Evolutionary conservation across 2,888 invertebrate species (phyloP).

Genomic region (Syrphus vitripennis): DNA sequence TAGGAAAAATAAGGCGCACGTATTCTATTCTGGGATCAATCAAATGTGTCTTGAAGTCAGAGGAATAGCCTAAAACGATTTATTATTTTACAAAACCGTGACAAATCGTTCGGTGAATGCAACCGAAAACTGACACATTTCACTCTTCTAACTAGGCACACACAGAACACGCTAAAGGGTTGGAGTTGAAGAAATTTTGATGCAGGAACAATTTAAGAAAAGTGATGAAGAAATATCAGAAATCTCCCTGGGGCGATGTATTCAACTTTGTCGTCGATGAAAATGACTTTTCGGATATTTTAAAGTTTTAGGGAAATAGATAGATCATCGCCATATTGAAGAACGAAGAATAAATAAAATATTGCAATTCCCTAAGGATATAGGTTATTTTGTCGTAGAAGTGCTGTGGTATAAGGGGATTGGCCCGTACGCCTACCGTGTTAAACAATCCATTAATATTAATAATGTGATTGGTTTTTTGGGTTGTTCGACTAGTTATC

Average conservation of each 20-base stretch:
- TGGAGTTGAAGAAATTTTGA: constrained; percentile 6
- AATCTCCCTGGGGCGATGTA: constrained; percentile 47
- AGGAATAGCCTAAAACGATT: constrained; percentile 62
- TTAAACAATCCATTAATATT: constrained; percentile 78
- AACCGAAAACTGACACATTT: constrained; percentile 67
- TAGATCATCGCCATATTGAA: constrained; percentile 40
- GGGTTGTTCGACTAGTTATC: constrained; percentile 9
- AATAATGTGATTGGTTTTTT: constrained; percentile 74
- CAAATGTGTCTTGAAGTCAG: constrained; percentile 65
- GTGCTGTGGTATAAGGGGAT: constrained; percentile 36
- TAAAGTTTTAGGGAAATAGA: constrained; percentile 31
- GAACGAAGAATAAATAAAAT: not conserved
- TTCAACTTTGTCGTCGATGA: constrained; percentile 20
- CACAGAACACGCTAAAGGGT: not conserved
- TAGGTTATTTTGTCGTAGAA: not conserved
- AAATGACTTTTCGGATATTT: not conserved
- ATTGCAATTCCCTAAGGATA: constrained; percentile 22
- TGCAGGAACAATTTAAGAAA: constrained; percentile 30
- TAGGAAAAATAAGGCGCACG: not conserved
- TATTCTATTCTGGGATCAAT: constrained; percentile 53
- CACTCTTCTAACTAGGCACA: constrained; percentile 33
- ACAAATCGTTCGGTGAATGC: constrained; percentile 63
- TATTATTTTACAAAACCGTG: constrained; percentile 63
- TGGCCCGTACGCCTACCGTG: constrained; percentile 76
- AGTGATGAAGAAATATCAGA: constrained; percentile 47